Base-by-base conservation (phyloP, 1,140 invertebrate genomes). In the Pteromalus puparum region DNA sequence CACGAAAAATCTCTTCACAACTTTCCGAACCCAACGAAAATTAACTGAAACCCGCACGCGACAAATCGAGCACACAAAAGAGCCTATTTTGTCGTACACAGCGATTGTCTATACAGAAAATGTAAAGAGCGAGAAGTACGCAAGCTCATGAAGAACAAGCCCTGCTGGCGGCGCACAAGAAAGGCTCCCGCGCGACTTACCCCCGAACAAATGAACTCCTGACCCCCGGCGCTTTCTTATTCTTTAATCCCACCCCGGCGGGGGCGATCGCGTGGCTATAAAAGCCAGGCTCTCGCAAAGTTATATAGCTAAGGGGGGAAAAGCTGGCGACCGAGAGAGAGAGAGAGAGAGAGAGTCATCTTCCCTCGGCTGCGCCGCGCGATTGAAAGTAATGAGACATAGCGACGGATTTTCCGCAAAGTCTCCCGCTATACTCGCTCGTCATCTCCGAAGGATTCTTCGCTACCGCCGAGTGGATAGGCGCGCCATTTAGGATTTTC, bases 331-430 rank as follows among this genome's bases (percentile, higher is more conserved):
- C 73, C 26, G 68, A 28, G 68, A 2, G n/a, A n/a, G n/a, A n/a
- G n/a, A n/a, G n/a, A n/a, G n/a, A n/a, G n/a, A n/a, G n/a, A n/a
- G n/a, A n/a, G n/a, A 34, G 30, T 5, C 68, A 26, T 24, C 21
- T 26, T 75, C 85, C 85, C 86, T 86, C 86, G 67, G 24, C 73
- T 72, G 24, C 30, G 38, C 7, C 28, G 75, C 78, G 85, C 89
- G 91, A 92, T 92, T 92, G 91, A 92, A 92, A 92, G 90, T 92
- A 92, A 92, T 90, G 91, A 91, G 89, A 90, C 88, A 87, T 89
- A 88, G 85, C 84, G 83, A 81, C 82, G 78, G 86, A 86, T 87
- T 82, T 87, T 82, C 72, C 82, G 81, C 85, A 85, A 87, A 86
- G 84, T 84, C 48, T 21, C 48, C 13, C 48, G 6, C 38, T 42